Evolutionary conservation across 2,888 invertebrate genomes (phyloP).

Genomic region (Himalopsyche tibetana): DNA sequence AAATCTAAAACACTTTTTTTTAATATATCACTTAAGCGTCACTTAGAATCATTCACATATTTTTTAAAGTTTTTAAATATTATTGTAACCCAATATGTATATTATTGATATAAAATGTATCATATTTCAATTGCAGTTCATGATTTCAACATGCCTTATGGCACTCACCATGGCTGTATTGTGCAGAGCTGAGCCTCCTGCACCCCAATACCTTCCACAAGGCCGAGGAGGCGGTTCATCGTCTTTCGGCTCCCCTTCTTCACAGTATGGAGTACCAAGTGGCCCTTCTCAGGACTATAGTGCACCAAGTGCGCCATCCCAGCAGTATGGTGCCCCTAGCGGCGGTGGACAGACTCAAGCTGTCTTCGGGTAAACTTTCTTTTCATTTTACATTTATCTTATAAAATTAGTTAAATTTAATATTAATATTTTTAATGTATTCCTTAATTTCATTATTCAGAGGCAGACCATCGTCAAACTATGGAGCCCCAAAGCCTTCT

Average conservation of each 20-base stretch:
- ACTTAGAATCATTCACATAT: too few relatives aligned
- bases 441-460: neutral
- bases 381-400: too few relatives aligned
- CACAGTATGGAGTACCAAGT: conserved; percentile 67
- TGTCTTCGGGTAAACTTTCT: conserved; percentile 54
- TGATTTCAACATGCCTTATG: conserved; percentile 25
- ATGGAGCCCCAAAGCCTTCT: conserved; percentile 66
- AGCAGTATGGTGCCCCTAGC: conserved; percentile 70
- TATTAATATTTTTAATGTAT: too few relatives aligned
- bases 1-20: too few relatives aligned
- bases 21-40: too few relatives aligned
- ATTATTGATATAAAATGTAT: neutral
- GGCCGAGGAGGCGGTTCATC: conserved; percentile 39
- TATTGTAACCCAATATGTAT: neutral
- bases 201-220: conserved; percentile 61
- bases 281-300: conserved; percentile 69
- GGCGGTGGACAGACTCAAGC: conserved; percentile 64
- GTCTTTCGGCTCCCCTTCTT: conserved; percentile 66
- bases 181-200: conserved; percentile 63
- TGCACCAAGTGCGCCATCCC: conserved; percentile 68
- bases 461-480: conserved; percentile 65
- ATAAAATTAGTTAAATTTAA: too few relatives aligned
- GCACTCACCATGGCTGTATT: conserved; percentile 52
- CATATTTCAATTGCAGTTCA: neutral
- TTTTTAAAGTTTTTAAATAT: too few relatives aligned